Evolutionary conservation across 2,797 vertebrate species (phyloP).

Genomic region (Sebastes flavidus): DNA sequence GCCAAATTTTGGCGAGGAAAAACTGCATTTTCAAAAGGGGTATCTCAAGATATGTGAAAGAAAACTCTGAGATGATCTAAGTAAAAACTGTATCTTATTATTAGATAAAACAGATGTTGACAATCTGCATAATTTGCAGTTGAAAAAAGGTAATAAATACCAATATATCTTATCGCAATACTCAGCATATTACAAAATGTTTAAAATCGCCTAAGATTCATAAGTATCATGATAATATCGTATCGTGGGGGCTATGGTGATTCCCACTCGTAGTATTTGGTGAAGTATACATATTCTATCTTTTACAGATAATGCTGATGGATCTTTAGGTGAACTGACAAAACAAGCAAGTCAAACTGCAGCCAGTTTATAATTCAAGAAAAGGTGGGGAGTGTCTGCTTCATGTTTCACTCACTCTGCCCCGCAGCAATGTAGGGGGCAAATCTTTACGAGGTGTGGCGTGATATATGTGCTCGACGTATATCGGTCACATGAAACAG

Average conservation of each 20-base stretch:
- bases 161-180: too few relatives aligned
- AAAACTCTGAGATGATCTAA: too few relatives aligned
- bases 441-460: not conserved
- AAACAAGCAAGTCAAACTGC: not conserved
- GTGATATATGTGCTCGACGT: not conserved
- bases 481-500: constrained; percentile 3
- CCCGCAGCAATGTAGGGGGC: not conserved
- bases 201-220: too few relatives aligned
- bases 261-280: not conserved
- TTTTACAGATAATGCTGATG: not conserved
- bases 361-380: not conserved
- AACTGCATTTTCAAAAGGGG: not conserved
- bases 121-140: not conserved
- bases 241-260: not conserved
- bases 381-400: not conserved
- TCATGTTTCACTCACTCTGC: not conserved
- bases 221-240: not conserved
- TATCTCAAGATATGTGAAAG: not conserved
- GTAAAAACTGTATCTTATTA: too few relatives aligned
- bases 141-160: not conserved
- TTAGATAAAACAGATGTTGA: not conserved
- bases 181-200: too few relatives aligned
- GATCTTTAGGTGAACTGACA: not conserved
- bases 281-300: not conserved
- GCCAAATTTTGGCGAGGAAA: not conserved